A percentile compares a stretch with the other conserved stretches of the same genome.
Conservation (phyloP, 2,888 invertebrate genomes). For the Euproctis similis region DNA sequence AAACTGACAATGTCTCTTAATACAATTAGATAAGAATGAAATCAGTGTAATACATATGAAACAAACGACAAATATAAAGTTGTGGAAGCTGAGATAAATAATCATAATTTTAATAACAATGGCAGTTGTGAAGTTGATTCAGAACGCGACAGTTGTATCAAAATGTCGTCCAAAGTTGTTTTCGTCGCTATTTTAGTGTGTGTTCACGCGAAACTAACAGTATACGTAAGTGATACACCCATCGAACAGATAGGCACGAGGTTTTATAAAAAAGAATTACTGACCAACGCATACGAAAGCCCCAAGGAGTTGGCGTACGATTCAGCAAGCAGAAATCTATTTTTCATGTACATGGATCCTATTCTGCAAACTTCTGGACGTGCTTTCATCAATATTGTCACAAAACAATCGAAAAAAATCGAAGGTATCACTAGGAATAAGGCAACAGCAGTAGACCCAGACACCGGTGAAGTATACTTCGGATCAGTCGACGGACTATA, state of each 20-base stretch:
- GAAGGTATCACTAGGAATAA: constrained; percentile 52
- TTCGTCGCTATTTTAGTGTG: constrained; percentile 24
- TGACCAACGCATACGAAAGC: constrained; percentile 41
- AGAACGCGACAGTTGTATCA: constrained; percentile 26
- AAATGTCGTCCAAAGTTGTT: constrained; percentile 26
- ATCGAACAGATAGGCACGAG: constrained; percentile 48
- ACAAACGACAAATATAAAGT: constrained; percentile 25
- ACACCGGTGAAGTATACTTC: constrained; percentile 57
- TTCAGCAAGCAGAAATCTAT: constrained; percentile 54
- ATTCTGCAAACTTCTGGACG: constrained; percentile 52
- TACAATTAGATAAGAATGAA: constrained; percentile 21
- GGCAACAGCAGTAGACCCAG: constrained; percentile 53
- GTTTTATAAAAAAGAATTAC: constrained; percentile 49
- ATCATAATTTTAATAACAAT: constrained; percentile 36
- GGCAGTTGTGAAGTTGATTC: constrained; percentile 35
- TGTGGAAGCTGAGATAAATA: constrained; percentile 37
- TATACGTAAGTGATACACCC: constrained; percentile 45
- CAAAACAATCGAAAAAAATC: constrained; percentile 46
- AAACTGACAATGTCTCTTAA: constrained; percentile 13
- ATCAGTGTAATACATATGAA: constrained; percentile 14
- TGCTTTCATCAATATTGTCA: constrained; percentile 49
- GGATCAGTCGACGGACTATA: constrained; percentile 61
- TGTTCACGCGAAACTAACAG: constrained; percentile 37
- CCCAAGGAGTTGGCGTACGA: constrained; percentile 60
- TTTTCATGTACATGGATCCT: constrained; percentile 66